Evolutionary conservation across 2,797 vertebrate species (phyloP), one percentile per base, ranked within the genome.

Genomic region (Benthosema pterotum): DNA sequence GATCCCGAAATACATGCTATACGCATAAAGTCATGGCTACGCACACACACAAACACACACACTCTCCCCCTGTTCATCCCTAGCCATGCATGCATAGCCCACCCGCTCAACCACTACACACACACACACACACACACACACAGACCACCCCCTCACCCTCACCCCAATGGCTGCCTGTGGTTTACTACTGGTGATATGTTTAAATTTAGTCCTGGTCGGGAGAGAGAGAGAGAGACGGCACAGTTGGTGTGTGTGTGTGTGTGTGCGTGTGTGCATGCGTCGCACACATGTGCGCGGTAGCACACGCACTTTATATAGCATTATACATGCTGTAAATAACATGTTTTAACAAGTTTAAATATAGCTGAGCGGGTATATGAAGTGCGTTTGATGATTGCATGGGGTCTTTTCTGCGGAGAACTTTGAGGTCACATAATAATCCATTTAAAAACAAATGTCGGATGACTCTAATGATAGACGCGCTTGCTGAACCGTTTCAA

Each of bases 341-440:
- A 11, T 22, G 50, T 78, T 80, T 78, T 80, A 64, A 71, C 38
- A 15, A 0, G 42, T 59, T 68, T 72, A 64, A 74, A 74, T 69
- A 71, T 57, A 46, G n/a, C 12, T 46, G n/a, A 14, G 3, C 4
- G 43, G n/a, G n/a, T 46, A 46, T 46, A 46, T 13, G 4, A n/a
- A 46, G 43, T 13, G 13, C 5, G 43, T 45, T 11, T 46, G 43
- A 46, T 13, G n/a, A n/a, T n/a, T n/a, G n/a, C n/a, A n/a, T n/a
- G n/a, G n/a, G n/a, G n/a, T n/a, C n/a, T n/a, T n/a, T 32, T 32
- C 32, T 32, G 9, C 9, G 32, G 32, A 32, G 6, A 32, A 32
- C 9, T 32, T 32, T 6, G n/a, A 32, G 32, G 32, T 32, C 32
- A 32, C 32, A 9, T 9, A 32, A 9, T 9, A 32, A 32, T 32